These are phyloP conservation scores for Chydorus sphaericus DNA, from an alignment of 2,888 invertebrate species.

Conservation along the genomic window DNA sequence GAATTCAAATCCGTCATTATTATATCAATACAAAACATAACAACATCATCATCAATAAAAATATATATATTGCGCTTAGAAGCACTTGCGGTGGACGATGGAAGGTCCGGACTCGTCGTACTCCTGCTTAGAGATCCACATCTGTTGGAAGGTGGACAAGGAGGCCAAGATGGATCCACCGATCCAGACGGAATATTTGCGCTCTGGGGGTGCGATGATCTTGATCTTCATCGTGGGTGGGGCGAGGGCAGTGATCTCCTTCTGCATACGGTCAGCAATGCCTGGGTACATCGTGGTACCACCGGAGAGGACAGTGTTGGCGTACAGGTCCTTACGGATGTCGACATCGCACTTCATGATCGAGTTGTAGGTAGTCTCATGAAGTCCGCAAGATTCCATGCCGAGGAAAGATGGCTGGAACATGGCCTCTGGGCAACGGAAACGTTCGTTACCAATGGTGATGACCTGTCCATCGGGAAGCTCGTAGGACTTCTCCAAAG, in stretches of 20 bases:
- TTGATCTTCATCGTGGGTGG: slow-evolving; percentile 89
- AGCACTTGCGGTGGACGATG: slow-evolving; percentile 37
- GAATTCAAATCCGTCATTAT: too few relatives aligned
- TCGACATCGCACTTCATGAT: slow-evolving; percentile 93
- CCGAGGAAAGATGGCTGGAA: slow-evolving; percentile 84
- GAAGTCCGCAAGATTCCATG: slow-evolving; percentile 78
- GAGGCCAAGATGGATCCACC: slow-evolving; percentile 79
- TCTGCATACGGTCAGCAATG: slow-evolving; percentile 79
- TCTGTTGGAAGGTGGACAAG: slow-evolving; percentile 78
- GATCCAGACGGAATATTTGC: slow-evolving; percentile 85
- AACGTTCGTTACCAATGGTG: slow-evolving; percentile 74
- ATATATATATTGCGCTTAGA: too few relatives aligned
- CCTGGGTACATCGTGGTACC: slow-evolving; percentile 92
- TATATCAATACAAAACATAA: too few relatives aligned
- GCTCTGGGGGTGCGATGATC: slow-evolving; percentile 81
- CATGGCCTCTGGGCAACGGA: slow-evolving; percentile 75
- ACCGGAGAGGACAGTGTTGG: slow-evolving; percentile 82
- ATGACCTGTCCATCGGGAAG: slow-evolving; percentile 79
- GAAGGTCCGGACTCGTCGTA: slow-evolving; percentile 67
- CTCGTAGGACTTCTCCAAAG: slow-evolving; percentile 79
- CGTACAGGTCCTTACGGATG: slow-evolving; percentile 84
- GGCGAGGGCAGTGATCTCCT: slow-evolving; percentile 76
- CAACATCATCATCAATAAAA: too few relatives aligned
- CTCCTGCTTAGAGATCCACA: slow-evolving; percentile 84
- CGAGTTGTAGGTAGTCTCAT: slow-evolving; percentile 81